Percentiles rank a stretch among this genome's conserved stretches.
Evolutionary conservation across 2,797 vertebrate genomes (phyloP).

Genomic region (Huso huso): DNA sequence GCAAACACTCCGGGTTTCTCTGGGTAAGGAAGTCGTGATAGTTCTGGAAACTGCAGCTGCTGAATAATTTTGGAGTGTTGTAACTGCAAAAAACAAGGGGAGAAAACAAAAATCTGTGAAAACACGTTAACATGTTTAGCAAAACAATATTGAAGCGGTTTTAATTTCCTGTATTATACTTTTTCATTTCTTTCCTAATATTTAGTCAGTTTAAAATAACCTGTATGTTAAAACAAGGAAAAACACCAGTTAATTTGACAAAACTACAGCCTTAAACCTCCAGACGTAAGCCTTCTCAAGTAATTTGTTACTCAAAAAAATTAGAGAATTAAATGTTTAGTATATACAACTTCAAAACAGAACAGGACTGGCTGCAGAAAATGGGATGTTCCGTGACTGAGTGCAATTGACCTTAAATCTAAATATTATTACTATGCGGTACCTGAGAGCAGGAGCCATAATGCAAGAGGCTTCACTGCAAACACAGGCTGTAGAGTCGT

Average conservation of each 20-base stretch:
- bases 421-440: not conserved
- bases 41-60: slow-evolving; percentile 54
- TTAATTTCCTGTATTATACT: too few species aligned
- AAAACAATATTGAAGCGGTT: too few species aligned
- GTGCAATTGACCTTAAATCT: not conserved
- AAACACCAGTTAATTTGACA: not conserved
- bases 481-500: slow-evolving; percentile 53
- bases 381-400: too few species aligned
- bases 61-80: slow-evolving; percentile 52
- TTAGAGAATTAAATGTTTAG: not conserved
- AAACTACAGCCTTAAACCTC: not conserved
- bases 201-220: too few species aligned
- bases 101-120: too few species aligned
- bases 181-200: too few species aligned
- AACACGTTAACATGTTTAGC: too few species aligned
- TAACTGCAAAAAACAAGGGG: slow-evolving; percentile 36
- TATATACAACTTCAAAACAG: too few species aligned
- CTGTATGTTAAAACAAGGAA: not conserved
- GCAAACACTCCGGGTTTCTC: slow-evolving; percentile 50
- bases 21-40: slow-evolving; percentile 40
- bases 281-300: too few species aligned
- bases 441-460: slow-evolving; percentile 63
- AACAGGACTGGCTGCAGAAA: too few species aligned
- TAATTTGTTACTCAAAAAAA: not conserved
- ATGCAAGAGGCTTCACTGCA: slow-evolving; percentile 54